Conservation (phyloP, 2,113 vertebrate genomes). For the Salminus brasiliensis region DNA sequence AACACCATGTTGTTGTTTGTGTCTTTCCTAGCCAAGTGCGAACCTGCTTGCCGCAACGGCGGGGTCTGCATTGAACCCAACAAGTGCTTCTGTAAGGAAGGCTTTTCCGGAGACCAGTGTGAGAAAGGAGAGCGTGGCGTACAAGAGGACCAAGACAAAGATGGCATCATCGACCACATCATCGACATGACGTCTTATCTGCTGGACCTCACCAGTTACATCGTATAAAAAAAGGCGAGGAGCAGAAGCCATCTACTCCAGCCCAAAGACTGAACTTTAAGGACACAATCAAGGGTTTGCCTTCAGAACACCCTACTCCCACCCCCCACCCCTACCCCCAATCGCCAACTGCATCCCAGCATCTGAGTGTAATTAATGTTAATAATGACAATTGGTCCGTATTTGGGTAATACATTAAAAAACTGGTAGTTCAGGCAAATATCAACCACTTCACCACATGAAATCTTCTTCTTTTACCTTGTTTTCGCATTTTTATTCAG, state of each 20-base stretch:
- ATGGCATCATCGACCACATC: slow-evolving; percentile 97
- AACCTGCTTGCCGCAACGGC: slow-evolving; percentile 90
- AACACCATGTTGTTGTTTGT: slow-evolving; percentile 23
- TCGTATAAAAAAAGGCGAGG: slow-evolving; percentile 85
- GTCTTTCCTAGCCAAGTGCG: slow-evolving; percentile 91
- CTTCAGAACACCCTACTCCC: slow-evolving; percentile 41
- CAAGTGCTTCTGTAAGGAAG: slow-evolving; percentile 95
- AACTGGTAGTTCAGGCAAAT: slow-evolving; percentile 5
- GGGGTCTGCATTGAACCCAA: slow-evolving; percentile 94
- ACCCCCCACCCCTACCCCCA: no score
- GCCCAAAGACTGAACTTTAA: slow-evolving; percentile 39
- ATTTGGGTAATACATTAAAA: slow-evolving; percentile 27
- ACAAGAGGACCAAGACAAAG: slow-evolving; percentile 89
- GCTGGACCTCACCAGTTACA: slow-evolving; percentile 96
- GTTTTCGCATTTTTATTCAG: not conserved
- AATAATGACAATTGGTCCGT: slow-evolving; percentile 12
- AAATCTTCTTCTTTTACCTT: not conserved
- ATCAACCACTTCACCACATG: not conserved
- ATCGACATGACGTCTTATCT: slow-evolving; percentile 98
- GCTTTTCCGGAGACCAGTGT: slow-evolving; percentile 74
- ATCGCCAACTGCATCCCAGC: slow-evolving; percentile 36
- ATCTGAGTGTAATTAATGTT: no score
- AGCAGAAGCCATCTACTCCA: slow-evolving; percentile 50
- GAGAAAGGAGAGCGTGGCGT: slow-evolving; percentile 87
- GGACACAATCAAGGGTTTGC: slow-evolving; percentile 38